Conservation (phyloP, 2,797 vertebrate species). For the Anniella stebbinsi region DNA sequence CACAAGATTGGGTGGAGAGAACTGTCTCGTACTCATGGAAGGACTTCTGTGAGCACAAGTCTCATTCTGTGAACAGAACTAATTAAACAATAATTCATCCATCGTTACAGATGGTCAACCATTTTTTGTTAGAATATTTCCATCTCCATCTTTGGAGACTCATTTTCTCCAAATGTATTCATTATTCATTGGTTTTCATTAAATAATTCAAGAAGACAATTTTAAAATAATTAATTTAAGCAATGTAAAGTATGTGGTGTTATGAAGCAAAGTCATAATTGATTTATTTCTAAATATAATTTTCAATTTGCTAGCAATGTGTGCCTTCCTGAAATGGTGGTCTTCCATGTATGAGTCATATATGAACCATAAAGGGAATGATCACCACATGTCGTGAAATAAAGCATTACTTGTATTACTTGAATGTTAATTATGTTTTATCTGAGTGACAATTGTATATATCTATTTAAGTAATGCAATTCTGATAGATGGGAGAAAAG, state of each 20-base stretch:
- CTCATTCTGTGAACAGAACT: slow-evolving; percentile 10
- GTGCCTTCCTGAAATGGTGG: background rate
- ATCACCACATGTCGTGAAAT: background rate
- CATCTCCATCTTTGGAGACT: slow-evolving; percentile 23
- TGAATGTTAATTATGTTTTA: background rate
- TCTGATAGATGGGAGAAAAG: background rate
- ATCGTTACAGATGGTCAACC: slow-evolving; percentile 13
- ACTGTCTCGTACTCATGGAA: background rate
- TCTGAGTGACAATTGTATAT: background rate
- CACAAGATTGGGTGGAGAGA: background rate
- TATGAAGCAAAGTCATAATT: slow-evolving; percentile 18
- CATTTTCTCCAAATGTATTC: slow-evolving; percentile 41
- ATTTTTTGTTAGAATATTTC: slow-evolving; percentile 23
- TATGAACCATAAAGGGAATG: background rate
- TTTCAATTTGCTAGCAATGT: slow-evolving; percentile 2
- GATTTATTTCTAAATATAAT: slow-evolving; percentile 18
- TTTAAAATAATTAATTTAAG: slow-evolving; percentile 48
- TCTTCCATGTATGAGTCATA: background rate
- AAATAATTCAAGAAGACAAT: slow-evolving; percentile 13
- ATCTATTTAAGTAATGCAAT: slow-evolving; percentile 1
- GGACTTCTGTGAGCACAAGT: background rate
- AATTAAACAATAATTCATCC: slow-evolving; percentile 37
- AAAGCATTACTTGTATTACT: background rate
- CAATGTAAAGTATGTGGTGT: slow-evolving; percentile 24
- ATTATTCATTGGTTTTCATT: slow-evolving; percentile 44